A percentile compares a stretch with the other conserved stretches of the same genome.
These are phyloP conservation scores for Lasioglossum oenotherae DNA, from an alignment of 2,888 invertebrate species.

Conservation along the genomic window DNA sequence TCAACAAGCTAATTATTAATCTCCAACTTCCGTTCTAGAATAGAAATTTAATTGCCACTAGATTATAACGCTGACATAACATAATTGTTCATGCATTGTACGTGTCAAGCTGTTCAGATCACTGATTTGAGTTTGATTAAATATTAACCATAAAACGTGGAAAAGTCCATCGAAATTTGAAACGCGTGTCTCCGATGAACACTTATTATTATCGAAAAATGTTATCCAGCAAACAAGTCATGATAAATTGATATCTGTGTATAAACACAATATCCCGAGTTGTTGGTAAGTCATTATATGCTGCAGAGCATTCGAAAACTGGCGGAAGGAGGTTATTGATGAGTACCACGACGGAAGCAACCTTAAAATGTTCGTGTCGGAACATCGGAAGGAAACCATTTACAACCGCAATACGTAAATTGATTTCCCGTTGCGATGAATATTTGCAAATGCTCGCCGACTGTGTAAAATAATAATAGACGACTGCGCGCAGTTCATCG, in stretches of 20 bases:
- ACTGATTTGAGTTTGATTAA: neutral
- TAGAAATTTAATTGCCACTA: neutral
- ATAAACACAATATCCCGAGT: neutral
- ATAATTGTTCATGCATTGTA: neutral
- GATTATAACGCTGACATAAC: neutral
- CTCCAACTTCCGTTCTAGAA: neutral
- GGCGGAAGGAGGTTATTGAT: conserved; percentile 7
- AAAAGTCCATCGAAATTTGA: neutral
- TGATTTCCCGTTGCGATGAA: conserved; percentile 28
- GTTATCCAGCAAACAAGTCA: neutral
- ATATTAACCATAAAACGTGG: neutral
- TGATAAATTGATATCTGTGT: neutral
- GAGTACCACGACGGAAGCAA: conserved; percentile 8
- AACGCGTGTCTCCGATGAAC: neutral
- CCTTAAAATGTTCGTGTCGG: conserved; percentile 8
- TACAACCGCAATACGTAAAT: conserved; percentile 14
- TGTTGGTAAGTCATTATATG: conserved; percentile 11
- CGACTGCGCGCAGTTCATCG: neutral
- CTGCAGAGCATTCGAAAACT: neutral
- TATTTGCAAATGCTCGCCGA: neutral
- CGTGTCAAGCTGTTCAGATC: neutral
- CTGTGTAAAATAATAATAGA: neutral
- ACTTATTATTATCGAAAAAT: neutral
- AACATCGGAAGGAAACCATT: conserved; percentile 12
- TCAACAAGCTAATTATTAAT: neutral